A percentile compares a stretch with the other conserved stretches of the same genome.
Conservation (phyloP, 2,888 invertebrate species). For the Dugesia japonica region DNA sequence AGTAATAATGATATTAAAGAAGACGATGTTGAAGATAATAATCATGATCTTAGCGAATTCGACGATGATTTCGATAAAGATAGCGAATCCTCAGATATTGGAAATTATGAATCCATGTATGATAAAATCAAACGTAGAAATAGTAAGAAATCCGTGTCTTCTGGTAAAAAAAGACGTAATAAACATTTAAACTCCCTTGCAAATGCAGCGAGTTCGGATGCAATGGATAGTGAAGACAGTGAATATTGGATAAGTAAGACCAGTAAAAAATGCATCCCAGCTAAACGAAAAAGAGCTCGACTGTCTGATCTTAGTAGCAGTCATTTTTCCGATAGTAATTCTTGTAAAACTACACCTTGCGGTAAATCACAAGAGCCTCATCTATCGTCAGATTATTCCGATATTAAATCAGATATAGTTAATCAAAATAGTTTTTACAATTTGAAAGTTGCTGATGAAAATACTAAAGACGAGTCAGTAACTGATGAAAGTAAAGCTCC, state of each 20-base stretch:
- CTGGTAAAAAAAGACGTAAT: not conserved
- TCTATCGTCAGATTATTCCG: not conserved
- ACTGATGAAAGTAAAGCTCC: not conserved
- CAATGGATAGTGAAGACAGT: not conserved
- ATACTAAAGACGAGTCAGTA: not conserved
- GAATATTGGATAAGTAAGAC: not conserved
- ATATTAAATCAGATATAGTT: not conserved
- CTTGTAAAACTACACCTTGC: not conserved
- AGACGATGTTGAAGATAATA: not conserved
- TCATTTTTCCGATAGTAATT: not conserved
- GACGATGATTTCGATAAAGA: not conserved
- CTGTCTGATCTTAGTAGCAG: not conserved
- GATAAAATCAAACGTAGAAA: constrained; percentile 24
- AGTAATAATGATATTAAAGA: not conserved
- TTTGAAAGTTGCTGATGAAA: not conserved
- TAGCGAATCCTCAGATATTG: not conserved
- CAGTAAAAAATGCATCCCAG: not conserved
- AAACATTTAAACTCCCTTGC: not conserved
- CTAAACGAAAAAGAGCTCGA: not conserved
- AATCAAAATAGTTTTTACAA: not conserved
- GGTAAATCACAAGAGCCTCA: not conserved
- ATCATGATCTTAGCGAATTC: not conserved
- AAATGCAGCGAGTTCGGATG: not conserved
- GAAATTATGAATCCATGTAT: constrained; percentile 29
- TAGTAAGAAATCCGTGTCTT: constrained; percentile 24